Conservation (phyloP, 2,888 invertebrate genomes). For the Amaurobius ferox region DNA sequence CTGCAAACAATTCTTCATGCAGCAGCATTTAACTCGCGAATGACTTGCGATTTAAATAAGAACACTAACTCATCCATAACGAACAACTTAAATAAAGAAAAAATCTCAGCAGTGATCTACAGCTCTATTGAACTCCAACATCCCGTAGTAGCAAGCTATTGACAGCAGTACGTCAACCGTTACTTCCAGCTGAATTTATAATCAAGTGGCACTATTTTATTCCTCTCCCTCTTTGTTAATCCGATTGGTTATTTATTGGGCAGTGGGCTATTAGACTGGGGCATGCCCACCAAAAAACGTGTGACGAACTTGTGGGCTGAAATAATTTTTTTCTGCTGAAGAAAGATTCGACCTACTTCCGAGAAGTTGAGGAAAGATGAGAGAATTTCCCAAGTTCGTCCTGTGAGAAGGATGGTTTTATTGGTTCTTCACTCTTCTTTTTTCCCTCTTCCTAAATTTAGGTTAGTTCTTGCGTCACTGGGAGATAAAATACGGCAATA, state of each 20-base stretch:
- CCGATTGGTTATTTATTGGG: conserved; percentile 66
- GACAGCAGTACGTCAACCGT: conserved; percentile 55
- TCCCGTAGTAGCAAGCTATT: conserved; percentile 34
- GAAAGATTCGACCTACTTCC: conserved; percentile 53
- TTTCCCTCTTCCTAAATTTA: conserved; percentile 17
- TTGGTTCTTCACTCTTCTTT: background rate
- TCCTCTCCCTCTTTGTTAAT: conserved; percentile 52
- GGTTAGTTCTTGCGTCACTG: conserved; percentile 58
- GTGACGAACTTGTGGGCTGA: conserved; percentile 12
- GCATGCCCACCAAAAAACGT: conserved; percentile 22
- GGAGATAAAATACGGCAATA: background rate
- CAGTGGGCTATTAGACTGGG: conserved; percentile 60
- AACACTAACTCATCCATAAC: conserved; percentile 1
- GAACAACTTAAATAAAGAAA: conserved; percentile 1
- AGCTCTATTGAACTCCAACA: conserved; percentile 48
- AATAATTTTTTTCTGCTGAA: background rate
- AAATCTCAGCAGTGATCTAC: background rate
- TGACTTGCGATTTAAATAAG: background rate
- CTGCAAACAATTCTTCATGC: no score
- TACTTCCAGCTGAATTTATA: conserved; percentile 42
- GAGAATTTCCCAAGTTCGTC: background rate
- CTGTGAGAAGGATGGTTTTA: background rate
- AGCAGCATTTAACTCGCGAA: background rate
- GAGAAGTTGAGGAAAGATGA: conserved; percentile 28
- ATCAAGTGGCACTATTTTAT: conserved; percentile 58